These are phyloP conservation scores for Takifugu ocellatus DNA, from an alignment of 2,797 vertebrate genomes.

Conservation along the genomic window DNA sequence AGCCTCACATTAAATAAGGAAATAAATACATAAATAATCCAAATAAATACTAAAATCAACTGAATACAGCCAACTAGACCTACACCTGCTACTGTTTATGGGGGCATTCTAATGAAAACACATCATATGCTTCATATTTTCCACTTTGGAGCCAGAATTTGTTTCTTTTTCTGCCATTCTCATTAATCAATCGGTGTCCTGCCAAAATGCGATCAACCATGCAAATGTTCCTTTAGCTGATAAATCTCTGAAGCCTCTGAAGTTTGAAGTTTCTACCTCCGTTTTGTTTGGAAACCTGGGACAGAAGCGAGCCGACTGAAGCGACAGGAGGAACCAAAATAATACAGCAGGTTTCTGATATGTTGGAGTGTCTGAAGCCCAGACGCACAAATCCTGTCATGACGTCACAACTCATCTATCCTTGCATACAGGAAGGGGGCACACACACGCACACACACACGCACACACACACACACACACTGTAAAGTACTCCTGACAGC, in stretches of 20 bases:
- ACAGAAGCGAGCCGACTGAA: conserved; percentile 33
- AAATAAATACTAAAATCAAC: neutral
- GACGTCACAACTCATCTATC: conserved; percentile 9
- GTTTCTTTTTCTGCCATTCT: conserved; percentile 10
- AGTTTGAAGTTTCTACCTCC: too few relatives aligned
- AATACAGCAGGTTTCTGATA: conserved; percentile 39
- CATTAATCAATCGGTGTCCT: conserved; percentile 25
- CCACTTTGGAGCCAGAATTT: conserved; percentile 36
- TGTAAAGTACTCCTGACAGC: conserved; percentile 13
- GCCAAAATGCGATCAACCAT: conserved; percentile 52
- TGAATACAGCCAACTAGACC: conserved; percentile 5
- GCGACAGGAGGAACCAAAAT: conserved; percentile 50
- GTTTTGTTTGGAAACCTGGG: neutral
- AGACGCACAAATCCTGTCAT: conserved; percentile 18
- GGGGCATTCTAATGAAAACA: neutral
- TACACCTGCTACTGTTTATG: neutral
- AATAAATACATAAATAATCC: neutral
- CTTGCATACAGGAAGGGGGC: neutral
- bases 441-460: conserved; percentile 14
- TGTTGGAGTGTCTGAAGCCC: conserved; percentile 25
- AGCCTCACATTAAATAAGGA: conserved; percentile 12
- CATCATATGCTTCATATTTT: conserved; percentile 18
- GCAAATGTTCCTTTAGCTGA: conserved; percentile 53
- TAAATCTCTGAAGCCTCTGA: conserved; percentile 9
- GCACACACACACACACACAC: conserved; percentile 14